Percentiles rank a stretch among this genome's conserved stretches.
Evolutionary conservation across 2,888 invertebrate genomes (phyloP).

Genomic region (Diloba caeruleocephala): DNA sequence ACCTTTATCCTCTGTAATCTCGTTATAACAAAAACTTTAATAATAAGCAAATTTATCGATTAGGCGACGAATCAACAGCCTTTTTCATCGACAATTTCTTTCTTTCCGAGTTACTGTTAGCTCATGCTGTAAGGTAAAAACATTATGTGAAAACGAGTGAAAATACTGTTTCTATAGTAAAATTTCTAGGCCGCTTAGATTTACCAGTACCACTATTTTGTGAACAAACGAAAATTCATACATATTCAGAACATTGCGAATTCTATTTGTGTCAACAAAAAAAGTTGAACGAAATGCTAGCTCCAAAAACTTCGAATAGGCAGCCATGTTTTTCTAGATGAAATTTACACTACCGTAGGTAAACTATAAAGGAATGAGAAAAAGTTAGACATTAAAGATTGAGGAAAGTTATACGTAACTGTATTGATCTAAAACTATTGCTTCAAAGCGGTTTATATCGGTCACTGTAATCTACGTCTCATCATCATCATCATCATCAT

Average conservation of each 20-base stretch:
- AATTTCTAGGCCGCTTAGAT: conserved; percentile 9
- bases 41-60: too few relatives aligned
- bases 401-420: background rate
- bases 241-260: conserved; percentile 39
- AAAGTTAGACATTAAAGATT: conserved; percentile 22
- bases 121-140: conserved; percentile 1
- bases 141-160: conserved; percentile 15
- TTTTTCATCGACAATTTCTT: conserved; percentile 9
- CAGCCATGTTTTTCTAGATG: conserved; percentile 22
- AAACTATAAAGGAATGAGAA: conserved; percentile 12
- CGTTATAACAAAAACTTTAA: too few relatives aligned
- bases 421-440: too few relatives aligned
- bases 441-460: too few relatives aligned
- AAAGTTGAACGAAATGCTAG: conserved; percentile 27
- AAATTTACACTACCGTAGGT: conserved; percentile 16
- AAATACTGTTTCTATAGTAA: background rate
- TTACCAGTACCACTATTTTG: conserved; percentile 12
- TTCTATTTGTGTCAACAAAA: conserved; percentile 12
- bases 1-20: too few relatives aligned
- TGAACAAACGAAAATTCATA: conserved; percentile 30
- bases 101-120: background rate
- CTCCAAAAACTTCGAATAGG: conserved; percentile 21
- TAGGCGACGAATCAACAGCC: too few relatives aligned
- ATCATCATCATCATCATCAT: too few relatives aligned
- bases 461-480: too few relatives aligned